Percentiles rank a stretch among this genome's conserved stretches.
Evolutionary conservation across 2,797 vertebrate genomes (phyloP).

Genomic region (Otus scops): DNA sequence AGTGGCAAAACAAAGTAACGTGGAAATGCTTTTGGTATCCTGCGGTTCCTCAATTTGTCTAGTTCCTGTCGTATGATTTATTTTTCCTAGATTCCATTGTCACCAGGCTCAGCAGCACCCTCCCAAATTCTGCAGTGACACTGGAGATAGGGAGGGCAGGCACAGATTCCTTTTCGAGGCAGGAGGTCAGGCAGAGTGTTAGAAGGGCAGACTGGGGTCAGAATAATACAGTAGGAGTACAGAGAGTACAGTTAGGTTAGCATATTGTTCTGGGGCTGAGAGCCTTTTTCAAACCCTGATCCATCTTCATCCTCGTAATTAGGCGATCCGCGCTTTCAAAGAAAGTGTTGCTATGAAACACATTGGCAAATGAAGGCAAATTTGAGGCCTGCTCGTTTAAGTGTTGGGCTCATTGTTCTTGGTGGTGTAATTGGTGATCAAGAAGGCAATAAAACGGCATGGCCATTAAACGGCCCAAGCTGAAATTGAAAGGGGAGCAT

Average conservation of each 20-base stretch:
- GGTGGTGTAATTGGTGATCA: conserved; percentile 78
- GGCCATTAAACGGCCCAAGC: conserved; percentile 59
- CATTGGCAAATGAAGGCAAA: conserved; percentile 75
- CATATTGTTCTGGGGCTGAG: conserved; percentile 68
- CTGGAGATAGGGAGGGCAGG: conserved; percentile 71
- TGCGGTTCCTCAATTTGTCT: conserved; percentile 77
- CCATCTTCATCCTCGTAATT: conserved; percentile 74
- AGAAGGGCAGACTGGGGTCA: conserved; percentile 82
- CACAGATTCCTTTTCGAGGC: conserved; percentile 74
- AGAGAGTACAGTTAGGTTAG: conserved; percentile 68
- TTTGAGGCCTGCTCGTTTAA: conserved; percentile 71
- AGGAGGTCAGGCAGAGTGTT: conserved; percentile 81
- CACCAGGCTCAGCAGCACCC: conserved; percentile 74
- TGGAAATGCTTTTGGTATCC: conserved; percentile 65
- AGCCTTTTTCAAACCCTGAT: conserved; percentile 71
- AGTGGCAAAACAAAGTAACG: conserved; percentile 45
- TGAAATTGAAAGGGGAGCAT: conserved; percentile 67
- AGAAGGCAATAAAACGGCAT: conserved; percentile 75
- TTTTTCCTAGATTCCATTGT: conserved; percentile 82
- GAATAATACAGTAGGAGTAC: conserved; percentile 72
- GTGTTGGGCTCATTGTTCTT: conserved; percentile 74
- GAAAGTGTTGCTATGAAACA: conserved; percentile 76
- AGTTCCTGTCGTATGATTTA: conserved; percentile 78
- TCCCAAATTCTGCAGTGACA: conserved; percentile 71
- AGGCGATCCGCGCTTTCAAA: conserved; percentile 44